Base-by-base conservation (phyloP, 1,140 invertebrate genomes). In the Bombus polaris region DNA sequence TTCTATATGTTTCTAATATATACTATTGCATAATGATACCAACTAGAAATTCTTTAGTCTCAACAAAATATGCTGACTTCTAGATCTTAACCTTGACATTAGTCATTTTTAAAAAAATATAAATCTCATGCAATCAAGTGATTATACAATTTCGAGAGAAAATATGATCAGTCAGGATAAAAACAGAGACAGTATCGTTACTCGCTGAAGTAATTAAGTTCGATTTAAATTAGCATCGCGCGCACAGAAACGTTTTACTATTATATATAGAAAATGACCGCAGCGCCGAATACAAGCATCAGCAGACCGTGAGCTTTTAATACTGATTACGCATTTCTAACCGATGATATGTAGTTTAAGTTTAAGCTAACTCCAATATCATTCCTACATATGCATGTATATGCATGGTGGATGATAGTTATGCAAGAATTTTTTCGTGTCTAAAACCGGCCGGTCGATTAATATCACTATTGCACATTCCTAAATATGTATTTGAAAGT, bases 271-370 rank as follows among this genome's bases (percentile, higher is more conserved):
- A n/a, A 86, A 76, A 89, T 83, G 80, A 89, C 44, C 18, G 39
- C 73, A 81, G 72, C 62, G 74, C 78, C 87, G 42, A 66, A 13
- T 59, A 18, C 76, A 39, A 39, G 15, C 57, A 28, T 13, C 9
- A n/a, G 10, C 35, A 89, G 71, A 73, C 73, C 84, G 88, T 89
- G 39, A 89, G 88, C 59, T 74, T 59, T 74, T 81, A 10, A 68
- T 68, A 10, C 25, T 85, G 39, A 84, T 68, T 9, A 74, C 6
- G 2, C 66, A 32, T 79, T 62, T 79, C 47, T 79, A 81, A 35
- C 9, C 2, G 35, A 32, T 57, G 12, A 28, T 62, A 12, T 13
- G 8, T 74, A 81, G 65, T 72, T 47, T 71, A 42, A 2, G 53
- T 85, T 42, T 32, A 4, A 62, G 3, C 12, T 57, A 10, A 66